phyloP scores from a whole-genome alignment of 2,888 invertebrate genomes.

The Tenthredo scrophulariae region DNA sequence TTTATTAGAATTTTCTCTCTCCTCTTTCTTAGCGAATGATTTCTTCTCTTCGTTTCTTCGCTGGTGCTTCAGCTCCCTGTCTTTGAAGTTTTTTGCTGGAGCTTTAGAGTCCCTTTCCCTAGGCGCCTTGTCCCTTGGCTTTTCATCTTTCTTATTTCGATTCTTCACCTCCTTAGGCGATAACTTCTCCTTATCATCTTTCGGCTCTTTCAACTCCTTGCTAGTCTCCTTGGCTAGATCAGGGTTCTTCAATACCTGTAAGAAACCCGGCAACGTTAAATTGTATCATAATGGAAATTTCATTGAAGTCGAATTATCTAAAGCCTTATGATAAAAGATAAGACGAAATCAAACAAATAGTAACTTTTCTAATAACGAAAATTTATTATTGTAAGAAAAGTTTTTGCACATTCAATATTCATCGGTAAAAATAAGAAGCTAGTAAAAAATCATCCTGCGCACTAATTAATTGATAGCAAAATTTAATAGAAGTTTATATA shows the following conservation, averaged over 20 bases:
- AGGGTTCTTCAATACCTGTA: slow-evolving; percentile 74
- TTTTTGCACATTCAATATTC: background rate
- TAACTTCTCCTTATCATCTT: slow-evolving; percentile 75
- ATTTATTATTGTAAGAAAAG: slow-evolving; percentile 41
- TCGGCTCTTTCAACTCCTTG: slow-evolving; percentile 73
- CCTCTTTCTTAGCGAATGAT: slow-evolving; percentile 62
- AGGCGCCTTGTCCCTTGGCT: slow-evolving; percentile 69
- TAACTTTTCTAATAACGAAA: slow-evolving; percentile 14
- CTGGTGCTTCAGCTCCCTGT: slow-evolving; percentile 79
- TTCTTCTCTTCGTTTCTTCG: slow-evolving; percentile 75
- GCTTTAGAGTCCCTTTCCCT: slow-evolving; percentile 79
- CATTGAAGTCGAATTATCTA: background rate
- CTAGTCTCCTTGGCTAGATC: slow-evolving; percentile 72
- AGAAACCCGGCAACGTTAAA: slow-evolving; percentile 34
- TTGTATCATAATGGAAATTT: background rate
- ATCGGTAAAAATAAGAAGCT: background rate
- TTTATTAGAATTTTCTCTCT: slow-evolving; percentile 73
- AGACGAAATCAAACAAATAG: background rate
- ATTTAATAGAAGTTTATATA: background rate
- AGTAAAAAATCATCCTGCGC: background rate
- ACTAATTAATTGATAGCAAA: background rate
- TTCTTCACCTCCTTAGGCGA: slow-evolving; percentile 73
- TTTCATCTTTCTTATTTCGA: slow-evolving; percentile 74
- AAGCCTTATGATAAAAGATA: background rate
- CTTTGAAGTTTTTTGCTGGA: slow-evolving; percentile 74